Evolutionary conservation across 2,888 invertebrate genomes (phyloP), one percentile per base, ranked within the genome.

Genomic region (Orthosia cruda): DNA sequence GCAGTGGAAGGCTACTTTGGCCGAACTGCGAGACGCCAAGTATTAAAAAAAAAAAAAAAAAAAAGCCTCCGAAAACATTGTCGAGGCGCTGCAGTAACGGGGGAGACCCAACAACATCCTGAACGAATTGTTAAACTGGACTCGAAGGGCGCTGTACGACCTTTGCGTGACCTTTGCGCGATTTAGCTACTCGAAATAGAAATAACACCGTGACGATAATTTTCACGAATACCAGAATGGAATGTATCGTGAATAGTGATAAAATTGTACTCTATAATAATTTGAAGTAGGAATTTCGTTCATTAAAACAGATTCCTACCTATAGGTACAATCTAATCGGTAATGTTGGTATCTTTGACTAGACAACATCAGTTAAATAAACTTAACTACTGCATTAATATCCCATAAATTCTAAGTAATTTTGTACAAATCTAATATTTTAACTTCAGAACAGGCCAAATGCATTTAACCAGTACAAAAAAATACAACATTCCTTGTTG

Each of bases 161-260:
- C n/a, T n/a, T n/a, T n/a, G n/a, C n/a, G n/a, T n/a, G n/a, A n/a
- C n/a, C n/a, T n/a, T n/a, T n/a, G n/a, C n/a, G n/a, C n/a, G n/a
- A n/a, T n/a, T n/a, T 26, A 47, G 32, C 12, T 18, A 57, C 32
- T 57, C 32, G 23, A 57, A 77, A 81, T 62, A 62, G 61, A 65
- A 57, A 65, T 75, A 45, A 45, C 32, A 77, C 65, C 26, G 32
- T 50, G 81, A 62, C 61, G 62, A 52, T 20, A 18, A 62, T 76
- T 76, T 61, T n/a, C 13, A 20, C 65, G 2, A 47, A 61, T 62
- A 61, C 50, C 45, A 20, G 7, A 79, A 59, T 52, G 7, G 4
- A 45, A 20, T 79, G 3, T 49, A 18, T 50, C 15, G 7, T 32
- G n/a, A 52, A 15, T 57, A 7, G 7, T 32, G n/a, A 52, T 18